phyloP scores from a whole-genome alignment of 2,113 vertebrate species.

The Zeus faber region DNA sequence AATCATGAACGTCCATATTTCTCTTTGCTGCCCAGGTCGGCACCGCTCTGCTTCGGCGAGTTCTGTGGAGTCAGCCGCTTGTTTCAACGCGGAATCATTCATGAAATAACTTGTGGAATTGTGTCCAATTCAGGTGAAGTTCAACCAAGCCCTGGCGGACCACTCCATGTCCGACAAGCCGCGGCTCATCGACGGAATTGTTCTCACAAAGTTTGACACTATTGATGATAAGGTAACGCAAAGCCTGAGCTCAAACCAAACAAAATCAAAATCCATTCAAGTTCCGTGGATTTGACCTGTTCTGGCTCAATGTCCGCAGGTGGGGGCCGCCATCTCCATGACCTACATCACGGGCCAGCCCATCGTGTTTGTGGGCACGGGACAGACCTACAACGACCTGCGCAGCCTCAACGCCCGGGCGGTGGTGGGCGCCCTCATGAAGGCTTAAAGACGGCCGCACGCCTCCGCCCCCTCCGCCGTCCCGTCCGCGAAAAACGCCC shows the following conservation, averaged over 20 bases:
- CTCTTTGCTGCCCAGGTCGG: no score
- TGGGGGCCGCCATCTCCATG: conserved; percentile 97
- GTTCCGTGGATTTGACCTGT: no score
- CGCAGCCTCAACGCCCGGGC: conserved; percentile 96
- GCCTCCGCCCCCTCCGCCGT: neutral
- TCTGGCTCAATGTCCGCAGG: conserved; percentile 73
- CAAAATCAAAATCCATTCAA: neutral
- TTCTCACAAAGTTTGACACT: conserved; percentile 98
- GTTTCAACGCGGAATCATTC: no score
- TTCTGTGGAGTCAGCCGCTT: no score
- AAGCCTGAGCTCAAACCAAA: neutral
- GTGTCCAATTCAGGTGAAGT: conserved; percentile 96
- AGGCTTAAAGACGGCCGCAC: conserved; percentile 78
- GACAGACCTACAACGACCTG: conserved; percentile 97
- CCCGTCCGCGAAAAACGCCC: neutral
- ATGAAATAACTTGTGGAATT: no score
- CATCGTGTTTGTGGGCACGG: conserved; percentile 96
- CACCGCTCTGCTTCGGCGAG: no score
- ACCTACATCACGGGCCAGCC: conserved; percentile 99
- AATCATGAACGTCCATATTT: no score
- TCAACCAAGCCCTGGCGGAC: conserved; percentile 96
- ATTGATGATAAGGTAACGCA: conserved; percentile 96
- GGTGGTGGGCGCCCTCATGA: conserved; percentile 96
- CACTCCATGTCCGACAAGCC: conserved; percentile 93
- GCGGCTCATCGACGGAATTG: conserved; percentile 94